Evolutionary conservation across 2,888 invertebrate species (phyloP).

Genomic region (Agrotis segetum): DNA sequence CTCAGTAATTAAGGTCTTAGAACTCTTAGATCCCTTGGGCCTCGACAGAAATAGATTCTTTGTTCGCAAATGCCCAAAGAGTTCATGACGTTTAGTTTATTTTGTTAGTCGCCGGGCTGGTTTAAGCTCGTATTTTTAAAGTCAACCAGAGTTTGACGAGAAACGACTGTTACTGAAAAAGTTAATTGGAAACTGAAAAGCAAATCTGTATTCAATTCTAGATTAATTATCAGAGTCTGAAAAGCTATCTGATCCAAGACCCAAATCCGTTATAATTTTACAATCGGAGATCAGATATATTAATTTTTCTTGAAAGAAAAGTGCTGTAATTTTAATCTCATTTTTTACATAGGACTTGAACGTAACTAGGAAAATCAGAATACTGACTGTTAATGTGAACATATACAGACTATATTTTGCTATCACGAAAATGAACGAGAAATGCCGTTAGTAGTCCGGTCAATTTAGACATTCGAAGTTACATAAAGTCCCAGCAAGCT

Average conservation of each 20-base stretch:
- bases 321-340: background rate
- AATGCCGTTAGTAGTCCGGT: too few species aligned
- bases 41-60: slow-evolving; percentile 75
- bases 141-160: background rate
- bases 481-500: too few species aligned
- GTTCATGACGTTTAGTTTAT: slow-evolving; percentile 49
- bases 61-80: slow-evolving; percentile 68
- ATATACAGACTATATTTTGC: too few species aligned
- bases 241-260: too few species aligned
- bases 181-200: background rate
- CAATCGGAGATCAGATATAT: background rate
- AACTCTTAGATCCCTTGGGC: slow-evolving; percentile 75
- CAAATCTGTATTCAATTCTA: background rate
- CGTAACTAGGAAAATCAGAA: background rate
- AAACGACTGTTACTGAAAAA: background rate
- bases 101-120: slow-evolving; percentile 46
- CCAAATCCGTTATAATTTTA: background rate
- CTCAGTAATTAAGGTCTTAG: slow-evolving; percentile 76
- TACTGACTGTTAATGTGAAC: too few species aligned
- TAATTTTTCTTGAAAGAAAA: background rate
- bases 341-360: background rate
- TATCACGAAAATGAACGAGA: too few species aligned
- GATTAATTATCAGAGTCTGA: background rate
- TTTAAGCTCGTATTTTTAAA: slow-evolving; percentile 44
- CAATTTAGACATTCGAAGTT: too few species aligned